Percentiles rank a stretch among this genome's conserved stretches.
Conservation (phyloP, 2,888 invertebrate species). For the Neoaliturus tenellus region DNA sequence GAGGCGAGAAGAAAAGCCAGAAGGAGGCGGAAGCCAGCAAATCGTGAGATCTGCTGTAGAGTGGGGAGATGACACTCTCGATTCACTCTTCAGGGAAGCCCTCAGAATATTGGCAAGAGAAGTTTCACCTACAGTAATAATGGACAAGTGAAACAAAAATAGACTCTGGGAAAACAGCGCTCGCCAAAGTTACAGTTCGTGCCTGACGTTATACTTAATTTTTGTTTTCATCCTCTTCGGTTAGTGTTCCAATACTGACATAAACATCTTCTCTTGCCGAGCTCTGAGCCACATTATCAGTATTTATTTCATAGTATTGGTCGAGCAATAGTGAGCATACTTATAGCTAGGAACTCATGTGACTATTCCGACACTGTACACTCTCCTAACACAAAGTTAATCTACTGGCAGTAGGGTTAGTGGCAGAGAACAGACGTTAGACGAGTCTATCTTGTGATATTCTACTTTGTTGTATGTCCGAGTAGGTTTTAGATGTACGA, state of each 20-base stretch:
- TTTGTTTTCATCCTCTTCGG: not conserved
- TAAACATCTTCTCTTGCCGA: constrained; percentile 4
- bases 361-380: not conserved
- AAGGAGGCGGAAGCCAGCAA: constrained; percentile 26
- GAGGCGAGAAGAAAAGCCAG: constrained; percentile 22
- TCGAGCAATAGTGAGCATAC: not conserved
- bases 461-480: constrained; percentile 9
- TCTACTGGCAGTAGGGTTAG: constrained; percentile 8
- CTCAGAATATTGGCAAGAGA: not conserved
- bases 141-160: not conserved
- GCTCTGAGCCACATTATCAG: not conserved
- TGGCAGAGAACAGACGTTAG: not conserved
- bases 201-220: not conserved
- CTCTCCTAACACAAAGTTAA: too few species aligned
- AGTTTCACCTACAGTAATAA: not conserved
- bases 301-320: constrained; percentile 25
- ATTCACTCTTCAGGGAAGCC: not conserved
- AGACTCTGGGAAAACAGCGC: not conserved
- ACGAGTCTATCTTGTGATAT: constrained; percentile 24
- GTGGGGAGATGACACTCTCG: not conserved
- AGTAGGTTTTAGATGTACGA: constrained; percentile 31
- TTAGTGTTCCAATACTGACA: not conserved
- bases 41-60: not conserved
- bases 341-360: not conserved
- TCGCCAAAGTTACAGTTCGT: not conserved